Conservation (phyloP, 2,888 invertebrate genomes). For the Quadroppia sp. region DNA sequence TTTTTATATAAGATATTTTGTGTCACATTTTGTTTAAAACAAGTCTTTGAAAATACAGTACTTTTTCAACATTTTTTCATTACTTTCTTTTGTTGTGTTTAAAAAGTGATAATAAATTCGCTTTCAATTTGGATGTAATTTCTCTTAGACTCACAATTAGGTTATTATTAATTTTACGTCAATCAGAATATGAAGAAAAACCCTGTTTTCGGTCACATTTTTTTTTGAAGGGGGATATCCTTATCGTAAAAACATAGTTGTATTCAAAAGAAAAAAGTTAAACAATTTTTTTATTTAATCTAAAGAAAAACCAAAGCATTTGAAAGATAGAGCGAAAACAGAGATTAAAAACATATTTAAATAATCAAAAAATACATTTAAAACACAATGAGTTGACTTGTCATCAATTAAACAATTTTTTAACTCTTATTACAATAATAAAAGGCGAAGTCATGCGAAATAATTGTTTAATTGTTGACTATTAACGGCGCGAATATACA, state of each 20-base stretch:
- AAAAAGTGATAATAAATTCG: conserved; percentile 11
- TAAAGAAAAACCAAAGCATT: background rate
- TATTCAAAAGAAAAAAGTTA: background rate
- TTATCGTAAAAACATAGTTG: background rate
- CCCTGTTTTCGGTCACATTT: conserved; percentile 17
- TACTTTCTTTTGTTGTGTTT: background rate
- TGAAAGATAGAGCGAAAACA: background rate
- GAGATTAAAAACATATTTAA: conserved; percentile 14
- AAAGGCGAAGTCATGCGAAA: conserved; percentile 31
- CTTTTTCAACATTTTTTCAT: too few species aligned
- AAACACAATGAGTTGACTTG: conserved; percentile 36
- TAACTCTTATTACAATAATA: conserved; percentile 37
- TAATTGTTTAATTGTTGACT: conserved; percentile 11
- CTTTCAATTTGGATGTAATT: background rate
- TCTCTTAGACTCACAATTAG: background rate
- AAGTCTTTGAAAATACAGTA: background rate
- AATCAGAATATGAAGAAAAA: background rate
- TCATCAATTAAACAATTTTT: conserved; percentile 34
- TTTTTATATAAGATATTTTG: background rate
- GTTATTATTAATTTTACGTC: background rate
- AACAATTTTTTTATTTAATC: background rate
- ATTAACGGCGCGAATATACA: conserved; percentile 27
- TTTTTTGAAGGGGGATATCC: too few species aligned
- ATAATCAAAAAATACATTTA: conserved; percentile 28
- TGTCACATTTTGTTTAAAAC: background rate